Evolutionary conservation across 2,113 vertebrate species (phyloP).

Genomic region (Chrysemys picta): DNA sequence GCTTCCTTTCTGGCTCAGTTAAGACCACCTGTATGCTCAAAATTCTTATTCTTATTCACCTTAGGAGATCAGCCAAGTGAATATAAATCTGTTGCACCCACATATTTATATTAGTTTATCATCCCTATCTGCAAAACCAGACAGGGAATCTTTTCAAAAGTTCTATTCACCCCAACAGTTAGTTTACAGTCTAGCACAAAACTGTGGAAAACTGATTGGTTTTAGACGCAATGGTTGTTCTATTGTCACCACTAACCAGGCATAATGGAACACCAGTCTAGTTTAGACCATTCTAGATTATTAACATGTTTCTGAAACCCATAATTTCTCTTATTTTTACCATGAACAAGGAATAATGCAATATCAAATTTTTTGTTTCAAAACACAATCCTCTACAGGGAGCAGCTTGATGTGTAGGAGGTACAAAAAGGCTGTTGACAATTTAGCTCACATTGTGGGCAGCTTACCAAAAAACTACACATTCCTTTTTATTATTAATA

Average conservation of each 20-base stretch:
- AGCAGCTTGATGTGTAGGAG: not conserved
- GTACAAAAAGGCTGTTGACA: not conserved
- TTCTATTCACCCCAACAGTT: not conserved
- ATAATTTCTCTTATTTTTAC: not conserved
- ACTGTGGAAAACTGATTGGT: not conserved
- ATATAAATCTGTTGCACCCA: not conserved
- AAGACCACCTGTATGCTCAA: not conserved
- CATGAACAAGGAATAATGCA: not conserved
- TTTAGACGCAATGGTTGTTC: not conserved
- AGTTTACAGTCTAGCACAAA: rapidly evolving
- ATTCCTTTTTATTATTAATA: conserved; percentile 5
- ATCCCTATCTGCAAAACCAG: not conserved
- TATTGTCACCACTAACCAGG: not conserved
- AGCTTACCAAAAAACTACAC: not conserved
- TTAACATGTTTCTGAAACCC: not conserved
- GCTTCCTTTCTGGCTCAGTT: not conserved
- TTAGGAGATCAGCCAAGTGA: not conserved
- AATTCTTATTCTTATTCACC: not conserved
- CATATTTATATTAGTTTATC: not conserved
- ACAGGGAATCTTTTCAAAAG: not conserved
- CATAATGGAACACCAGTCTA: not conserved
- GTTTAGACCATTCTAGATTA: not conserved
- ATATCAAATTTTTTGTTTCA: not conserved
- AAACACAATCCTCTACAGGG: not conserved
- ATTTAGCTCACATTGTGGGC: not conserved